Percentiles rank a stretch among this genome's conserved stretches.
These are phyloP conservation scores for Alcedo quadribrachys DNA, from an alignment of 2,797 vertebrate species.

Conservation along the genomic window DNA sequence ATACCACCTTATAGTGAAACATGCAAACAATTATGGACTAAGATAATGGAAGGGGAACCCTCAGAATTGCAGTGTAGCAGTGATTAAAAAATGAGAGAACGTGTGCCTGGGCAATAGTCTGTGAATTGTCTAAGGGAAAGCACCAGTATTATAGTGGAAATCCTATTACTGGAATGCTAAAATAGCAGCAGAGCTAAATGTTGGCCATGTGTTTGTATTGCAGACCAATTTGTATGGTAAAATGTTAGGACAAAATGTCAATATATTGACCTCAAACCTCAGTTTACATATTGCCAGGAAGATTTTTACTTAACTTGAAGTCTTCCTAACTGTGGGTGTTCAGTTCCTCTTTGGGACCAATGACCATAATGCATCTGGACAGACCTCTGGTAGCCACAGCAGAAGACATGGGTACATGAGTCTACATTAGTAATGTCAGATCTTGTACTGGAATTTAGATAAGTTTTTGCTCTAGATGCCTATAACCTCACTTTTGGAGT, in stretches of 20 bases:
- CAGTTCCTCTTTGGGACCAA: neutral
- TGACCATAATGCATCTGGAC: neutral
- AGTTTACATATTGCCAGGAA: neutral
- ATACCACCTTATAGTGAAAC: conserved; percentile 47
- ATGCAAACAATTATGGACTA: conserved; percentile 44
- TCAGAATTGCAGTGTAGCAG: conserved; percentile 21
- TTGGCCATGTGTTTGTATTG: neutral
- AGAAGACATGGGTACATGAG: neutral
- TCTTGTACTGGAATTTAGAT: neutral
- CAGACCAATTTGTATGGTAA: neutral
- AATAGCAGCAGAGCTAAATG: neutral
- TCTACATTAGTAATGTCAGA: neutral
- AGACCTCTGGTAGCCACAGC: neutral
- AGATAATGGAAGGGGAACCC: conserved; percentile 32
- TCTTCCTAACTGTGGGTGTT: neutral
- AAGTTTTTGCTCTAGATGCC: neutral
- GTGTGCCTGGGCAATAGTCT: neutral
- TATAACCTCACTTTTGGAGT: neutral
- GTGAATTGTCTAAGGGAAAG: conserved; percentile 5
- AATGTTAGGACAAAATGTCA: conserved; percentile 1
- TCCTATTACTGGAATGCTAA: neutral
- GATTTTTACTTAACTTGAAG: neutral
- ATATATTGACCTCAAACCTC: neutral
- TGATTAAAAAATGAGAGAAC: conserved; percentile 42
- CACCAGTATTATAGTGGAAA: neutral